Conservation (phyloP, 2,888 invertebrate genomes). For the Tanytarsus gracilentus region DNA sequence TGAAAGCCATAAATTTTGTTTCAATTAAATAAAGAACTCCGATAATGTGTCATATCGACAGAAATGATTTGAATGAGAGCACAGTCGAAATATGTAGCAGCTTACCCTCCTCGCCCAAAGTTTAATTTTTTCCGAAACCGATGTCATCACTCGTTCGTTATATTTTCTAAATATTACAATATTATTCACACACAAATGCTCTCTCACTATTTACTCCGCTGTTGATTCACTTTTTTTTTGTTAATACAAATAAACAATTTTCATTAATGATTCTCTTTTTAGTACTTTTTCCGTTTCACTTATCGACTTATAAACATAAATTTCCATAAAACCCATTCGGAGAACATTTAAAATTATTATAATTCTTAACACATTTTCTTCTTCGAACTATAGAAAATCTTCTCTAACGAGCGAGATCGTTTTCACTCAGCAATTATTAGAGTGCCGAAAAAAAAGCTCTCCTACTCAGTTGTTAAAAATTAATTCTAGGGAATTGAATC, state of each 20-base stretch:
- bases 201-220: no score
- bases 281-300: constrained; percentile 12
- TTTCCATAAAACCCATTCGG: constrained; percentile 2
- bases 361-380: constrained; percentile 10
- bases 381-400: not conserved
- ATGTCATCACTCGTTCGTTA: constrained; percentile 37
- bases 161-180: not conserved
- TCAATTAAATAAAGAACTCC: not conserved
- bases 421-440: no score
- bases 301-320: not conserved
- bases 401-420: no score
- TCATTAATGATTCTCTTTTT: constrained; percentile 11
- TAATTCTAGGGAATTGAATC: no score
- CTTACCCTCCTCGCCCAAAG: constrained; percentile 43
- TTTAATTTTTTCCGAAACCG: constrained; percentile 43
- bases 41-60: not conserved
- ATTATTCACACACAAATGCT: no score
- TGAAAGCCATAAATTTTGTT: not conserved
- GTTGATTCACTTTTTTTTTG: no score
- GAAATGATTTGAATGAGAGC: no score
- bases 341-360: no score
- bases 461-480: no score
- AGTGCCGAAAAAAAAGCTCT: no score
- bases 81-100: constrained; percentile 31
- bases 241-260: constrained; percentile 1